phyloP scores from a whole-genome alignment of 2,797 vertebrate genomes.

The Zalophus californianus region DNA sequence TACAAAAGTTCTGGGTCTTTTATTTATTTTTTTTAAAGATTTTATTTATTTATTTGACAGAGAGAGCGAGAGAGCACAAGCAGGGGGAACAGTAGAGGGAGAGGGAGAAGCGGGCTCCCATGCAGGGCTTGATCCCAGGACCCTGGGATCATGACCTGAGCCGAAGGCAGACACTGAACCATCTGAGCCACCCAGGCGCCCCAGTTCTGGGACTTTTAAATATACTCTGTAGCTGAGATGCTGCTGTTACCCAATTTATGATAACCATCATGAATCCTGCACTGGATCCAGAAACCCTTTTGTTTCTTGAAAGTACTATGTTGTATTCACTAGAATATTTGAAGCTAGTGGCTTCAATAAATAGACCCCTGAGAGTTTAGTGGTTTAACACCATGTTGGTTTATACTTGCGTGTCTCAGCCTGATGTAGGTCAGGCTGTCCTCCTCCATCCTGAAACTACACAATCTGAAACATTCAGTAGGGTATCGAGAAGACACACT shows the following conservation, averaged over 20 bases:
- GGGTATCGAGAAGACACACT: rapidly evolving
- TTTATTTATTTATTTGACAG: no score
- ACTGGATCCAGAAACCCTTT: neutral
- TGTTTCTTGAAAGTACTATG: neutral
- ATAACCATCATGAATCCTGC: neutral
- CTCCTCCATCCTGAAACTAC: neutral
- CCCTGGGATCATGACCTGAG: no score
- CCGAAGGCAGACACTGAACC: no score
- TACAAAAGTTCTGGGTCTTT: neutral
- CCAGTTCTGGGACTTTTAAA: neutral
- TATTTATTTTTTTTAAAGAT: no score
- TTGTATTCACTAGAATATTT: neutral
- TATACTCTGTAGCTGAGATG: neutral
- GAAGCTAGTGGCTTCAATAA: neutral
- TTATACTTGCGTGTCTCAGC: neutral
- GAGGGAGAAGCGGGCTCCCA: no score
- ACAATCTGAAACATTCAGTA: neutral
- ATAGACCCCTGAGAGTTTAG: neutral
- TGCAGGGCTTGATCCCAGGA: no score
- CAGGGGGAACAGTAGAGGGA: no score
- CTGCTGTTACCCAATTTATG: neutral
- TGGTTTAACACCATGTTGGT: neutral
- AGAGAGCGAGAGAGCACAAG: no score
- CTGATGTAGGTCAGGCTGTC: neutral
- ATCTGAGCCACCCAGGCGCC: no score